Base-by-base conservation (phyloP, 30 jellyfish, hydroid and myxozoan species). In the Calvadosia cruxmelitensis region DNA sequence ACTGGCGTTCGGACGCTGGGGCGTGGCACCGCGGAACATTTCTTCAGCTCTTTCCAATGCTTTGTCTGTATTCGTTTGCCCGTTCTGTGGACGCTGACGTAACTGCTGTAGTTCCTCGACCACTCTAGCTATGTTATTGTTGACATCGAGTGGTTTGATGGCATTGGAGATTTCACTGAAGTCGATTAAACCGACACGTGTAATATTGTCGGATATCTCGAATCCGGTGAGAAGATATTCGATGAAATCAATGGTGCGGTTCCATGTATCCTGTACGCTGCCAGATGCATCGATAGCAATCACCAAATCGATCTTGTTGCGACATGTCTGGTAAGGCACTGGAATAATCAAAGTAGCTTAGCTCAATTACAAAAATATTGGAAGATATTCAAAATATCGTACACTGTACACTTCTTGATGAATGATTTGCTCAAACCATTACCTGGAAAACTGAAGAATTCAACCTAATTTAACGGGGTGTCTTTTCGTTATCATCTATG, bases 151-250 rank as follows among this genome's bases (percentile, higher is more conserved):
- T 0, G 98, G 89, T 27, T 52, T 48, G 34, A 67, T 34, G 10
- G 82, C 94, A 63, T 89, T 81, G 27, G 94, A 93, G 23, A 89
- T 90, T 78, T 78, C 81, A 72, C 98, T 89, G 73, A 70, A 89
- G 50, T 89, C 98, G 32, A 89, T 72, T 12, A 89, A 10, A 2
- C 95, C 98, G 35, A 89, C 91, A 27, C 94, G 67, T 31, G 88
- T 81, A 48, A 62, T 70, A 16, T 72, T 76, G 26, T 75, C 87
- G 20, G 86, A 51, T 20, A 89, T 80, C 30, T 66, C 71, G 71
- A 89, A 89, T 65, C 73, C 68, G 35, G 93, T 69, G 25, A 72
- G 67, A 23, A 89, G 78, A 28, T 29, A 57, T 69, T 89, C 93
- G 1, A 75, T 71, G 35, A 57, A 68, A 77, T 89, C 94, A 24